Percentiles rank a stretch among this genome's conserved stretches.
Evolutionary conservation across 1,140 invertebrate genomes (phyloP).

Genomic region (Polyergus mexicanus): DNA sequence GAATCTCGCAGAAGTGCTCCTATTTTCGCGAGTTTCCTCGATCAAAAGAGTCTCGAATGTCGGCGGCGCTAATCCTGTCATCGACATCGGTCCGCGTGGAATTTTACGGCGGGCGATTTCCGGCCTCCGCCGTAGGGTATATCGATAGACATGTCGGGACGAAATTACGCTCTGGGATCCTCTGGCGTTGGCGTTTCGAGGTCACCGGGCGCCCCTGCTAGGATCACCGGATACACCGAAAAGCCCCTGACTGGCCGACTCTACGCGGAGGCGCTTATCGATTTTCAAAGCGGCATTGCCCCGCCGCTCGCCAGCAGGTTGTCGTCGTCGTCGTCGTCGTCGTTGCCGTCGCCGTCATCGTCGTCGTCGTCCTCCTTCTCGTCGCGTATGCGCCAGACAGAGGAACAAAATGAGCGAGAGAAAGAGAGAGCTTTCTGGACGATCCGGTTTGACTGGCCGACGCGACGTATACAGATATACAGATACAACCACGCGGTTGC

Average conservation of each 20-base stretch:
- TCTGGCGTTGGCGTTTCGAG: slow-evolving; percentile 66
- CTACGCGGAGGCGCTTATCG: slow-evolving; percentile 75
- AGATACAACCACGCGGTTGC: slow-evolving; percentile 58
- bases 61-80: slow-evolving; percentile 65
- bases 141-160: slow-evolving; percentile 57
- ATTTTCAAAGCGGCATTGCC: slow-evolving; percentile 76
- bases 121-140: slow-evolving; percentile 21
- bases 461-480: slow-evolving; percentile 9
- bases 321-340: slow-evolving; percentile 53
- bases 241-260: slow-evolving; percentile 76
- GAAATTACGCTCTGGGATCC: slow-evolving; percentile 62
- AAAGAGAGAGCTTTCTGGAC: not conserved
- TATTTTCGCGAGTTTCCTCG: slow-evolving; percentile 23
- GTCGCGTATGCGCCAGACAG: not conserved
- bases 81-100: slow-evolving; percentile 44
- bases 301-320: slow-evolving; percentile 68
- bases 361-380: not conserved
- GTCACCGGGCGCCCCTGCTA: slow-evolving; percentile 67
- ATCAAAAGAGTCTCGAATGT: not conserved
- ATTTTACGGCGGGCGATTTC: slow-evolving; percentile 57
- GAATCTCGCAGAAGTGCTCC: not conserved
- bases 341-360: slow-evolving; percentile 48
- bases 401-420: not conserved
- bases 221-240: slow-evolving; percentile 76
- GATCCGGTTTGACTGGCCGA: slow-evolving; percentile 14